A percentile compares a stretch with the other conserved stretches of the same genome.
Conservation (phyloP, 2,113 vertebrate species). For the Amphilophus citrinellus region DNA sequence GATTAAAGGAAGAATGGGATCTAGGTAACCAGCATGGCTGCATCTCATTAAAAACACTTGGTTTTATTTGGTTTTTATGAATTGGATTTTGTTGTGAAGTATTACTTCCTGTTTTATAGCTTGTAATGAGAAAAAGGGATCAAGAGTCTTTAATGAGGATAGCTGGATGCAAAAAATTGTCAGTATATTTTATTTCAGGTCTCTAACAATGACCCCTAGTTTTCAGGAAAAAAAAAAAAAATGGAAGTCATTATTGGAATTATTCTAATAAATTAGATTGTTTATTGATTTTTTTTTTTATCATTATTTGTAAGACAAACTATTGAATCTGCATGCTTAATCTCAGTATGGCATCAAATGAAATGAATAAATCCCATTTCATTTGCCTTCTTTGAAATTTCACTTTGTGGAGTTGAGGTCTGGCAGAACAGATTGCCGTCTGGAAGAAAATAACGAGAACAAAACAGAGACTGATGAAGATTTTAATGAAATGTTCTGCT, state of each 20-base stretch:
- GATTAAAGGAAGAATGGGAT: too few species aligned
- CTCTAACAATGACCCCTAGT: too few species aligned
- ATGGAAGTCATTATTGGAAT: background rate
- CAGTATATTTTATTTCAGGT: too few species aligned
- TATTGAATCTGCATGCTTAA: slow-evolving; percentile 9
- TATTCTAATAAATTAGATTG: background rate
- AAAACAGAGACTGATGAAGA: slow-evolving; percentile 9
- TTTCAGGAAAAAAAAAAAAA: background rate
- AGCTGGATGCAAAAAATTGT: background rate
- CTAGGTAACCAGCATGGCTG: background rate
- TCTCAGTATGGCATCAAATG: slow-evolving; percentile 5
- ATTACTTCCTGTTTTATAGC: background rate
- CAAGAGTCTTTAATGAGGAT: background rate
- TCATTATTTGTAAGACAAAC: background rate
- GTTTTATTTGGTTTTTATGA: background rate
- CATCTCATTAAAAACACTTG: background rate
- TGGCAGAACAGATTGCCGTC: background rate
- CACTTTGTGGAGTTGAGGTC: background rate
- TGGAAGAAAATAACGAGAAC: background rate
- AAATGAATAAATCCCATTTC: background rate
- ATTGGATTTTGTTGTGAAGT: background rate
- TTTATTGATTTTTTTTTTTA: background rate
- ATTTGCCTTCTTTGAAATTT: background rate
- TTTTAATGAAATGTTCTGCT: slow-evolving; percentile 13
- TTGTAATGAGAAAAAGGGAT: background rate